Evolutionary conservation across 53 echinoderm and acorn worm genomes (phyloP), one percentile per base, ranked within the genome.

Genomic region (Hippasteria phrygiana): DNA sequence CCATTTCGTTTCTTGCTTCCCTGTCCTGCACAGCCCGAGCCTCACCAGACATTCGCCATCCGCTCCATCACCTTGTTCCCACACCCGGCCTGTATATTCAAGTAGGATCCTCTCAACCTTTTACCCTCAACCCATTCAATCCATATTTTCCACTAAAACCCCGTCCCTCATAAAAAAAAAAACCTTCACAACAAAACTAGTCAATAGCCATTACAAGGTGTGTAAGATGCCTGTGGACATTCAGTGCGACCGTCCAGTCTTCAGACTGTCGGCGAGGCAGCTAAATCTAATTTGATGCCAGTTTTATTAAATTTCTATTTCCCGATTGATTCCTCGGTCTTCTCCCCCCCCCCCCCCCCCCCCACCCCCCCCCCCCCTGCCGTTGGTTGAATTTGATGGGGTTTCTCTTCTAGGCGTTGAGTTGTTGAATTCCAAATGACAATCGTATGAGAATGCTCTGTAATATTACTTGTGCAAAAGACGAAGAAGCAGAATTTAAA

Each of bases 261-360:
- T 63, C 50, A 10, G 51, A 47, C 18, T 27, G 53, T 76, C 76
- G 20, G 51, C 76, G 16, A 50, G 33, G 43, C 53, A 76, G 62
- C 41, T 62, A 28, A 39, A 64, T 64, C 40, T 55, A 81, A 81
- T 62, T 81, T 63, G 62, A 81, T 43, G 81, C 62, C 43, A 62
- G 62, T 62, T 81, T 18, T 59, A 59, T 24, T 59, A 59, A 12
- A 76, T 76, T 50, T 32, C 29, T 37, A 37, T 13, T 76, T 34
- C 62, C 29, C 37, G 37, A 63, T 63, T 62, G 81, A 76, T 76
- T 50, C 18, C 26, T 22, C 3, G n/a, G 8, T 31, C 27, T 34
- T 34, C 34, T 3, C 26, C 6, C 28, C 16, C 50, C 20, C 43
- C 16, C 33, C 54, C 53, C 20, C 17, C 33, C 28, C 43, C 24